Evolutionary conservation across 2,797 vertebrate species (phyloP), one percentile per base, ranked within the genome.

Genomic region (Gymnodraco acuticeps): DNA sequence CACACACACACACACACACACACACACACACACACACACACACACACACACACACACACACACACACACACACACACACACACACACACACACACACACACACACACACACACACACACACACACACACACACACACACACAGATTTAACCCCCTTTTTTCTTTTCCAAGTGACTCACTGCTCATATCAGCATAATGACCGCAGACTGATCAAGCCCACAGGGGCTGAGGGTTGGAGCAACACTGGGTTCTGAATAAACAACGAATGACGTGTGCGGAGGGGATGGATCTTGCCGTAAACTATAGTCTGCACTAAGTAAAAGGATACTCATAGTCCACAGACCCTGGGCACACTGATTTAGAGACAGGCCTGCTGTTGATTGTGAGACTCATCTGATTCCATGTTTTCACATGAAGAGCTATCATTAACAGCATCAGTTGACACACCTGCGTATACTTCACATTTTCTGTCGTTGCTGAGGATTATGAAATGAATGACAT

Each of bases 181-280:
- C 74, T 86, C 73, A 75, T 82, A 90, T 92, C 87, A 82, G 77
- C 76, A 82, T 88, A 86, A 87, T 87, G 88, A 81, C 91, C 82
- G 3, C 84, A 88, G 91, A 87, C 88, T 89, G 87, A 92, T 90
- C 88, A 85, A 64, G 82, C 87, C 87, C 81, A 88, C 77, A 45
- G 87, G 88, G 75, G 67, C 77, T 61, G 66, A 82, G 80, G 54
- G 79, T 67, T 85, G 84, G 64, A 82, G 82, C 73, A 84, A 89
- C 75, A 70, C 75, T 70, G 78, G 61, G 55, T 70, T 86, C 63
- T 76, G 85, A 82, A 89, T 81, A 89, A 90, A 93, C 87, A 90
- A 83, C 81, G 71, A 82, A 76, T 80, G 87, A 88, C 59, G 83
- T 81, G 73, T 19, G 62, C 82, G 45, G 65, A 82, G 56, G 17